These are phyloP conservation scores for Phrynocephalus forsythii DNA, from an alignment of 2,797 vertebrate species.

Conservation along the genomic window DNA sequence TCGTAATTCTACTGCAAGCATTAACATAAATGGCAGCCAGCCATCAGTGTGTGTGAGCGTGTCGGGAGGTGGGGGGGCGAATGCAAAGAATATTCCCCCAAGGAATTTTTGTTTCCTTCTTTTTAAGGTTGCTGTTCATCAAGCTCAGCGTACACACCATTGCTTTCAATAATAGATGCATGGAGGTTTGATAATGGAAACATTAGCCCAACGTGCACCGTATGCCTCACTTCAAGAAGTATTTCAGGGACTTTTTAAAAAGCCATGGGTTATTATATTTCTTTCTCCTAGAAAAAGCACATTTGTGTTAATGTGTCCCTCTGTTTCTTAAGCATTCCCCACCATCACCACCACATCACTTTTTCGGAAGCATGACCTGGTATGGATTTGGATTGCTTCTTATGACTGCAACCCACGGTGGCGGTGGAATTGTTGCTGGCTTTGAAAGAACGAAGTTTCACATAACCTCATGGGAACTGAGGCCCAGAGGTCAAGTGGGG, in stretches of 20 bases:
- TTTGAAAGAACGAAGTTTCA: conserved; percentile 33
- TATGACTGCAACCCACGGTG: conserved; percentile 40
- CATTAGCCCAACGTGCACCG: conserved; percentile 16
- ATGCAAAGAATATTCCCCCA: conserved; percentile 40
- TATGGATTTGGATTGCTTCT: conserved; percentile 52
- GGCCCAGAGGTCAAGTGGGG: background rate
- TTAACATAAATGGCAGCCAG: conserved; percentile 55
- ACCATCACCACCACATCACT: too few species aligned
- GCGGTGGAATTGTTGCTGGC: conserved; percentile 51
- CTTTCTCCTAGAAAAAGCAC: conserved; percentile 13
- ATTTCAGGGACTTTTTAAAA: background rate
- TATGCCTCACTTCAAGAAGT: conserved; percentile 31
- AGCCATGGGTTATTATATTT: conserved; percentile 24
- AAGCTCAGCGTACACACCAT: conserved; percentile 45
- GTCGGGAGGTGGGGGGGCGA: background rate
- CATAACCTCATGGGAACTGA: background rate
- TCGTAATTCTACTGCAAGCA: conserved; percentile 44
- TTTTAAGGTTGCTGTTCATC: conserved; percentile 37
- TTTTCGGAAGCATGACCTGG: conserved; percentile 17
- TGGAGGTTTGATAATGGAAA: conserved; percentile 53
- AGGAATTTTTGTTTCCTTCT: conserved; percentile 47
- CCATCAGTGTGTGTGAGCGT: background rate
- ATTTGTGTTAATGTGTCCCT: background rate
- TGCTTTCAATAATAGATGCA: conserved; percentile 55
- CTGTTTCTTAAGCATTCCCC: conserved; percentile 11